Evolutionary conservation across 2,113 vertebrate genomes (phyloP), one percentile per base, ranked within the genome.

Genomic region (Meriones unguiculatus): DNA sequence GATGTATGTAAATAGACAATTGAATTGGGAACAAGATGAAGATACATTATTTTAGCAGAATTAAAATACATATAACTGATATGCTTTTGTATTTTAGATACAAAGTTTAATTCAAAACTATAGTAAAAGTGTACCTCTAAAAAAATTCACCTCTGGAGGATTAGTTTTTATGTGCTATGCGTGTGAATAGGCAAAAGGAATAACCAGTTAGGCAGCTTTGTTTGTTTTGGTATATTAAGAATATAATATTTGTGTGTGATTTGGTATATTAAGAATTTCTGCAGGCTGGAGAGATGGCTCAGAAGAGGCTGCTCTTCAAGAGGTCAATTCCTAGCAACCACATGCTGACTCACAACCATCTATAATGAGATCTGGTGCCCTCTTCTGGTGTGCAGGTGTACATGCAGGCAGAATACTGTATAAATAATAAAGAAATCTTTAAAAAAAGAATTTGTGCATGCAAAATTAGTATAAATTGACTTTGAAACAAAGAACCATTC

Each of bases 141-240:
- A 73, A 20, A 46, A 89, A 50, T 28, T 20, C 52, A 5, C 35
- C 5, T 91, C 2, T 87, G 0, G 90, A 91, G 35, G 38, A 57
- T 88, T 78, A 1, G 3, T 67, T 88, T 95, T 41, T 89, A 52
- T 91, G 8, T 95, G 18, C 69, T 96, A 89, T 89, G 13, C 82
- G 41, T 91, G 50, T 41, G 35, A 46, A 11, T 80, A 92, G 76
- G 52, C 80, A 88, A 81, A 95, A 93, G 86, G 54, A 77, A 38
- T 15, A 82, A 73, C n/a, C 25, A 65, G 5, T 85, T 85, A 46
- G 54, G 20, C 54, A 30, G 15, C 41, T 92, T 95, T 95, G 24
- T 24, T 92, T 90, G 32, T 96, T 95, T 93, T 87, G 52, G n/a
- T 96, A n/a, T n/a, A n/a, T n/a, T n/a, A n/a, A n/a, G n/a, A n/a